Evolutionary conservation across 2,888 invertebrate genomes (phyloP).

Genomic region (Patella ulyssiponensis): DNA sequence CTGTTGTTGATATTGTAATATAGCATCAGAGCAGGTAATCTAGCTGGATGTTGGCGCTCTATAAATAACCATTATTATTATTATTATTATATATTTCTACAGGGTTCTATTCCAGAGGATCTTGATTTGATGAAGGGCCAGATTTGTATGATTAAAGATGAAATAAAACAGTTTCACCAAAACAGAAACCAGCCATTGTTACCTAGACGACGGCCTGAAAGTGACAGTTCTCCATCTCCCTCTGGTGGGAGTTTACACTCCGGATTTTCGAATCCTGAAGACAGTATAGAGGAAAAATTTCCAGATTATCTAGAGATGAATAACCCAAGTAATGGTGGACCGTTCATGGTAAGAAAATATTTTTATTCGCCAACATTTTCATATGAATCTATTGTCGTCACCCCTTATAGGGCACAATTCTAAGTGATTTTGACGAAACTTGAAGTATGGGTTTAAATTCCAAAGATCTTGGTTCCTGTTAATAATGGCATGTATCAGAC

Average conservation of each 20-base stretch:
- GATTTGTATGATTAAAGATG: constrained; percentile 32
- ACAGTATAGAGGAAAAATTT: constrained; percentile 8
- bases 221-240: background rate
- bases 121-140: constrained; percentile 43
- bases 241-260: constrained; percentile 7
- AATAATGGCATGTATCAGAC: too few relatives aligned
- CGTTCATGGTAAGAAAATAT: constrained; percentile 37
- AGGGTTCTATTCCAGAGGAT: constrained; percentile 40
- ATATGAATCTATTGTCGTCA: constrained; percentile 17
- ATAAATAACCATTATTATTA: too few relatives aligned
- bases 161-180: constrained; percentile 26
- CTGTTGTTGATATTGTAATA: too few relatives aligned
- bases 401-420: too few relatives aligned
- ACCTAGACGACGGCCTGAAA: background rate
- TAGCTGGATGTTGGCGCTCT: too few relatives aligned
- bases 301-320: background rate
- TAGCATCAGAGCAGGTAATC: too few relatives aligned
- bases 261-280: constrained; percentile 15
- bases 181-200: constrained; percentile 5
- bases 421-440: too few relatives aligned
- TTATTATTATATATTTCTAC: background rate
- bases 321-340: constrained; percentile 34
- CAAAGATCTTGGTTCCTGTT: too few relatives aligned
- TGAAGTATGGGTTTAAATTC: too few relatives aligned
- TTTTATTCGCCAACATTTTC: background rate